Conservation (phyloP, 2,888 invertebrate species). For the Cephus nigrinus region DNA sequence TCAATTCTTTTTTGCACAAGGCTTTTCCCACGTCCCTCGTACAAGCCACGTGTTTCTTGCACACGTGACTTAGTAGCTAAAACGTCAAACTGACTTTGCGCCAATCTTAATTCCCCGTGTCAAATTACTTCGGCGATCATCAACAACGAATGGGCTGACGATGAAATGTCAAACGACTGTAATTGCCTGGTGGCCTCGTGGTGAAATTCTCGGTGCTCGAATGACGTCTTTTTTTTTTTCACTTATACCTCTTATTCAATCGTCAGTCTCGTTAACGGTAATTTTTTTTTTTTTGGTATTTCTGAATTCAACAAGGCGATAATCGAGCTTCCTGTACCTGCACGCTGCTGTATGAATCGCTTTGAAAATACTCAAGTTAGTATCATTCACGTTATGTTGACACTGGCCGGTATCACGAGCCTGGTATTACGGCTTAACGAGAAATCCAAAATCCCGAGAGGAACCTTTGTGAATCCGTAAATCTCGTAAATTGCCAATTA, state of each 20-base stretch:
- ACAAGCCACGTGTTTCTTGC: too few relatives aligned
- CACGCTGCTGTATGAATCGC: not conserved
- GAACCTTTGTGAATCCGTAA: not conserved
- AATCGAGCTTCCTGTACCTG: not conserved
- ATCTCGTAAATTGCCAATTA: slow-evolving; percentile 17
- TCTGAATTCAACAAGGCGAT: not conserved
- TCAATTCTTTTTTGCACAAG: too few relatives aligned
- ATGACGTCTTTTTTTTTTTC: not conserved
- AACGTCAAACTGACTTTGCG: not conserved
- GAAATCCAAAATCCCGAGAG: not conserved
- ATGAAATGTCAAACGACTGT: not conserved
- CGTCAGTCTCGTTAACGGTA: not conserved
- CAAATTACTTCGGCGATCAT: not conserved
- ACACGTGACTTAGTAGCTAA: not conserved
- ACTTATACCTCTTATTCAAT: not conserved
- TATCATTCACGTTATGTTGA: not conserved
- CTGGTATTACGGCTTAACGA: not conserved
- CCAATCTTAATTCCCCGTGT: not conserved
- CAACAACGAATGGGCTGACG: not conserved
- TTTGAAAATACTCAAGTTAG: not conserved
- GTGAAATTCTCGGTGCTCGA: not conserved
- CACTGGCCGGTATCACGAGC: not conserved
- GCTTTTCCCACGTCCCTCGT: too few relatives aligned
- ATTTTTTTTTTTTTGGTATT: not conserved
- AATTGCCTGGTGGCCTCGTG: not conserved